Base-by-base conservation (phyloP, 2,888 invertebrate species). In the Tubulanus polymorphus region DNA sequence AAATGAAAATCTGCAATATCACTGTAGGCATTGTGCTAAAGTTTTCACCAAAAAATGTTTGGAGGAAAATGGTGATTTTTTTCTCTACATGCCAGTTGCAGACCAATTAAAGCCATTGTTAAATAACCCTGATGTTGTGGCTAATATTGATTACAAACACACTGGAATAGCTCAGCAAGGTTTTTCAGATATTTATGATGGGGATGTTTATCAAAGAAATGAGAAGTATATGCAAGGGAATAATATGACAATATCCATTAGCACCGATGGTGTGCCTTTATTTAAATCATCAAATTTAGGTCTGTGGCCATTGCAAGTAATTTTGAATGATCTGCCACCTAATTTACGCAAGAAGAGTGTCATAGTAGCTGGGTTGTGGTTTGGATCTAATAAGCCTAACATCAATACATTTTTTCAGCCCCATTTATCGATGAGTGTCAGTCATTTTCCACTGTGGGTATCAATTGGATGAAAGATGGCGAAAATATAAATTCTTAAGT, bases 231-330 rank as follows among this genome's bases (percentile, higher is more conserved):
- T 15, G 35, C 18, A 10, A 25, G 3, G 2, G 2, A 53, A 55
- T 30, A 57, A 61, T 37, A 51, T 58, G 27, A 48, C 51, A 18
- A 37, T 58, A 6, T 51, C 56, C 48, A 56, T 53, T 1, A 51
- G 55, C 48, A 60, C 60, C 26, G 60, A 61, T 56, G 61, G 60
- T 8, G 60, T 58, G n/a, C 54, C 63, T n/a, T 30, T 63, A 25
- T 63, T 62, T 37, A 63, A 59, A 47, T 55, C 53, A 32, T 46
- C 55, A 25, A 55, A 55, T 18, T 23, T 37, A 6, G 49, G 53
- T 5, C 26, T 56, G 18, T 61, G 60, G 60, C 62, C 60, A 30
- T 15, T 63, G 8, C 57, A 53, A 45, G 32, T 60, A 18, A 41
- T 55, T 30, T 59, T 62, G 10, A 63, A 63, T 59, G 60, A 62